A percentile compares a stretch with the other conserved stretches of the same genome.
phyloP scores from a whole-genome alignment of 2,888 invertebrate species.

The Campoplex nolae region DNA sequence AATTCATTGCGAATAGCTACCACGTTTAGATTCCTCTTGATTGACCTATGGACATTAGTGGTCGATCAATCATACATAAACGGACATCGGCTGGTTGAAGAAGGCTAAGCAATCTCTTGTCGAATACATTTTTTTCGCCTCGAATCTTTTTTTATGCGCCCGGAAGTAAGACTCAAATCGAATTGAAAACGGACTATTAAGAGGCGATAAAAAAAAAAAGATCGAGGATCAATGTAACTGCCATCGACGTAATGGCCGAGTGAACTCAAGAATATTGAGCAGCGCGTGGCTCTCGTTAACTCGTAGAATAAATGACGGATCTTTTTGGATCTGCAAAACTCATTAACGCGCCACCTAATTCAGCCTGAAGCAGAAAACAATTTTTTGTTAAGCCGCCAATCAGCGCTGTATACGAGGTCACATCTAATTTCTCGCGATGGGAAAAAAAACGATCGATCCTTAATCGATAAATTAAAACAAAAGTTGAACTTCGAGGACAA shows the following conservation, averaged over 20 bases:
- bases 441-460: not conserved
- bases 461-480: not conserved
- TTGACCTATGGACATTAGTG: slow-evolving; percentile 13
- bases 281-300: slow-evolving; percentile 69
- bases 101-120: not conserved
- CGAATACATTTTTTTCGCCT: slow-evolving; percentile 19
- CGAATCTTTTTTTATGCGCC: not conserved
- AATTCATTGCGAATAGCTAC: slow-evolving; percentile 2
- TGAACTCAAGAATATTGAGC: slow-evolving; percentile 26
- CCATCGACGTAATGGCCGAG: not conserved
- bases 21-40: slow-evolving; percentile 20
- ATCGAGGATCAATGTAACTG: slow-evolving; percentile 28
- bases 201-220: slow-evolving; percentile 15
- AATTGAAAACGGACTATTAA: slow-evolving; percentile 9
- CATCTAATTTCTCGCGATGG: not conserved
- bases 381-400: slow-evolving; percentile 9
- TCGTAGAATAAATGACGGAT: slow-evolving; percentile 62
- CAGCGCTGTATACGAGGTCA: slow-evolving; percentile 12
- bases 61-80: slow-evolving; percentile 55
- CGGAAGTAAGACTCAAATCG: slow-evolving; percentile 26
- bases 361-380: not conserved
- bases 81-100: slow-evolving; percentile 33
- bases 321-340: slow-evolving; percentile 29
- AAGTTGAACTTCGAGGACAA: not conserved
- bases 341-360: slow-evolving; percentile 34